Percentiles rank a stretch among this genome's conserved stretches.
phyloP scores from a whole-genome alignment of 2,113 vertebrate species.

The Natator depressus region DNA sequence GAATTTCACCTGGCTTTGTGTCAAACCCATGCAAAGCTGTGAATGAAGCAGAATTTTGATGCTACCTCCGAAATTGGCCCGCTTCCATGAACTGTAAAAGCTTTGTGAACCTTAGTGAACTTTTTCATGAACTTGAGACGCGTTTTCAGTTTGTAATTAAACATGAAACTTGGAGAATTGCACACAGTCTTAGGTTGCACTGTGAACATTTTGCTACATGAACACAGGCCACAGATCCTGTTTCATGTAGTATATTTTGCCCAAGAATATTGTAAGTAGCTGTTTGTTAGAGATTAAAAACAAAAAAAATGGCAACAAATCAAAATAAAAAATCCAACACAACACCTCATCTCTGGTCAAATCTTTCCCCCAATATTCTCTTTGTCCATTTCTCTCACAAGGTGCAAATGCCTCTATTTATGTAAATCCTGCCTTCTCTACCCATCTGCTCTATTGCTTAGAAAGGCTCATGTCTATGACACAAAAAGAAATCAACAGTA shows the following conservation, averaged over 20 bases:
- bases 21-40: slow-evolving; percentile 15
- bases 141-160: slow-evolving; percentile 17
- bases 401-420: background rate
- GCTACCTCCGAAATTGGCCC: background rate
- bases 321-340: background rate
- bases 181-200: background rate
- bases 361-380: background rate
- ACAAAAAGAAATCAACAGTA: background rate
- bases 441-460: background rate
- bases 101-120: background rate
- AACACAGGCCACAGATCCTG: background rate
- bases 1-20: slow-evolving; percentile 28
- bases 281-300: slow-evolving; percentile 26
- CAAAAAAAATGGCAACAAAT: background rate
- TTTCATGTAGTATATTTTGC: slow-evolving; percentile 8
- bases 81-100: slow-evolving; percentile 43
- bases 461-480: background rate
- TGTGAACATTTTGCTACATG: slow-evolving; percentile 12
- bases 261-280: background rate
- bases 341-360: background rate
- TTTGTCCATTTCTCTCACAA: background rate
- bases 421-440: background rate
- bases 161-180: background rate
- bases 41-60: slow-evolving; percentile 14
- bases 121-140: slow-evolving; percentile 25